Conservation (phyloP, 2,888 invertebrate species). For the Deilephila elpenor region DNA sequence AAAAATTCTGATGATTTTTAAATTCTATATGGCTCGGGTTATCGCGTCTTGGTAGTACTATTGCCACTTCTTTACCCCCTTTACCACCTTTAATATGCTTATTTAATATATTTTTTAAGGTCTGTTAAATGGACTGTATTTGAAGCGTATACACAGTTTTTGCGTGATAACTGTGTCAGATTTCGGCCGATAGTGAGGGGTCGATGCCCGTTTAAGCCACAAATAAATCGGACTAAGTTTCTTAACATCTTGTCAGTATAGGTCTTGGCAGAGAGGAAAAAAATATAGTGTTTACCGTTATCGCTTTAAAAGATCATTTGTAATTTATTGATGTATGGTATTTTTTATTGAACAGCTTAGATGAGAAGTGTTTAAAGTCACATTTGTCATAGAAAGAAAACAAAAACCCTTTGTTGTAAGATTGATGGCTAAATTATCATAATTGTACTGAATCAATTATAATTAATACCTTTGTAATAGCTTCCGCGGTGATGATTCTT, state of each 20-base stretch:
- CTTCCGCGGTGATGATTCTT: background rate
- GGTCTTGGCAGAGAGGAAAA: too few relatives aligned
- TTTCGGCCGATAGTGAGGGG: background rate
- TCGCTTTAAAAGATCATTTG: background rate
- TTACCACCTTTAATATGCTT: too few relatives aligned
- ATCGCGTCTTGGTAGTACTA: too few relatives aligned
- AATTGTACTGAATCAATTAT: background rate
- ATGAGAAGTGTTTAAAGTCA: too few relatives aligned
- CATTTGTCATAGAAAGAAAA: background rate
- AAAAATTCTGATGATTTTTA: too few relatives aligned
- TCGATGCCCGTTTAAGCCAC: background rate
- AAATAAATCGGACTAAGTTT: background rate
- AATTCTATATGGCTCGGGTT: too few relatives aligned
- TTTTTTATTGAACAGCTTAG: background rate
- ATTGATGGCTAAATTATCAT: background rate
- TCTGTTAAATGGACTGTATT: too few relatives aligned
- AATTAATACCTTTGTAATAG: background rate
- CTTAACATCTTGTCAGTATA: background rate
- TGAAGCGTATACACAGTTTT: background rate
- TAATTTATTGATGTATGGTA: background rate
- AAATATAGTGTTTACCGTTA: background rate
- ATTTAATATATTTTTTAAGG: too few relatives aligned
- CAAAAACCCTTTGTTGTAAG: background rate
- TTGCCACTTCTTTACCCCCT: too few relatives aligned
- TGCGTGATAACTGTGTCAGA: slow-evolving; percentile 1